Conservation (phyloP, 2,888 invertebrate species). For the Venusia cambrica region DNA sequence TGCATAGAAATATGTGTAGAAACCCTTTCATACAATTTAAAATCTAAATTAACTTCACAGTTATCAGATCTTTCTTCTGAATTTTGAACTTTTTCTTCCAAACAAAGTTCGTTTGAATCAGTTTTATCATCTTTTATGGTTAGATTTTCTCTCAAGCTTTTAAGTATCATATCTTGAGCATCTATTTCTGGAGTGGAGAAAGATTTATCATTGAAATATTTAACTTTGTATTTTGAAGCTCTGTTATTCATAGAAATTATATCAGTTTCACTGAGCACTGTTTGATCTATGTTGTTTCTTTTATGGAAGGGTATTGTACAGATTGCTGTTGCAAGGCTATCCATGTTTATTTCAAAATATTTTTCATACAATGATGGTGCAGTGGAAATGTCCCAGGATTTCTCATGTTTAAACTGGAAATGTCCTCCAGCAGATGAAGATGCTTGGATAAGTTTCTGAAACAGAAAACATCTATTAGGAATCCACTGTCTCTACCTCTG, state of each 20-base stretch:
- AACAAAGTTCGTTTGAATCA: constrained; percentile 11
- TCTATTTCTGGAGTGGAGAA: constrained; percentile 57
- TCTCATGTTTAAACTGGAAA: constrained; percentile 78
- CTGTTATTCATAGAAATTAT: constrained; percentile 62
- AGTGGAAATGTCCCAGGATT: constrained; percentile 63
- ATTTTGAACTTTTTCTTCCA: constrained; percentile 16
- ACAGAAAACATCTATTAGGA: too few relatives aligned
- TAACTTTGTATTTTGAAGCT: constrained; percentile 61
- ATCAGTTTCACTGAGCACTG: constrained; percentile 57
- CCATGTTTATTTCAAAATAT: constrained; percentile 69
- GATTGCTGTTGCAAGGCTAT: constrained; percentile 55
- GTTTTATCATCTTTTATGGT: constrained; percentile 15
- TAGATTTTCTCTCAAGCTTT: constrained; percentile 35
- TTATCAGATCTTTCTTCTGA: constrained; percentile 15
- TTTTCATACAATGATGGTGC: constrained; percentile 65
- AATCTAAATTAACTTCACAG: constrained; percentile 25
- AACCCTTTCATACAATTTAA: constrained; percentile 17
- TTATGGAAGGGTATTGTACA: constrained; percentile 67
- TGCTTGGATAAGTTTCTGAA: constrained; percentile 66
- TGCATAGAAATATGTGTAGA: constrained; percentile 8
- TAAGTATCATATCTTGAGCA: constrained; percentile 49
- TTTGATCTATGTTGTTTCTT: constrained; percentile 56
- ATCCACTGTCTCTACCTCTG: too few relatives aligned
- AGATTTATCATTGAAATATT: constrained; percentile 61
- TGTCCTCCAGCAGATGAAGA: constrained; percentile 68